Evolutionary conservation across 2,113 vertebrate genomes (phyloP).

Genomic region (Corythornis cristatus): DNA sequence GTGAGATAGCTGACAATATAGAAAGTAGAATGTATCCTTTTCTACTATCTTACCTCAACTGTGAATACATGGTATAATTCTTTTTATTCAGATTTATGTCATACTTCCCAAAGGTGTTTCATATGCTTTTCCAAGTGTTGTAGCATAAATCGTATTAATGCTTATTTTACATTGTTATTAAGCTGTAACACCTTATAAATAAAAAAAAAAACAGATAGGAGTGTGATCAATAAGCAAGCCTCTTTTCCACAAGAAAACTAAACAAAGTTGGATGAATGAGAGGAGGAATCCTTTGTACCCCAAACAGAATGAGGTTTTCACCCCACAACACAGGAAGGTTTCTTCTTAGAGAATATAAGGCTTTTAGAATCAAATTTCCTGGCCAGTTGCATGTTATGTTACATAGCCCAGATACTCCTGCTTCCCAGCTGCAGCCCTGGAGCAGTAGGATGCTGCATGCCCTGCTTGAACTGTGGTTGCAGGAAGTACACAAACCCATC

Average conservation of each 20-base stretch:
- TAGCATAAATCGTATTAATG: not conserved
- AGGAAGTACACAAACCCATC: not conserved
- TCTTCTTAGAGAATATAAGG: not conserved
- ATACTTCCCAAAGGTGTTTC: not conserved
- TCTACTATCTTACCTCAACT: not conserved
- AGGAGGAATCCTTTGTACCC: not conserved
- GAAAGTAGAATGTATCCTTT: not conserved
- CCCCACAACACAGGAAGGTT: not conserved
- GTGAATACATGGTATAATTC: not conserved
- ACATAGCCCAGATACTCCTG: not conserved
- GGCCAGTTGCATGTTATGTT: not conserved
- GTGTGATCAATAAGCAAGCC: not conserved
- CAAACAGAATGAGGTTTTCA: accelerated
- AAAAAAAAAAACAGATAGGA: not conserved
- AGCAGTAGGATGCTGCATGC: not conserved
- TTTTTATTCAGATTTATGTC: not conserved
- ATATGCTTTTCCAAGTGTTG: not conserved
- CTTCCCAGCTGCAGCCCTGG: not conserved
- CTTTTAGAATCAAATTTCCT: not conserved
- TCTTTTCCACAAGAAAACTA: not conserved
- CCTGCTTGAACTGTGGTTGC: not conserved
- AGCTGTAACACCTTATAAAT: not conserved
- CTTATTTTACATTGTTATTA: not conserved
- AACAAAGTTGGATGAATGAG: not conserved
- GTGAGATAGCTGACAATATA: not conserved